phyloP scores from a whole-genome alignment of 2,113 vertebrate genomes.

The Nothobranchius furzeri region DNA sequence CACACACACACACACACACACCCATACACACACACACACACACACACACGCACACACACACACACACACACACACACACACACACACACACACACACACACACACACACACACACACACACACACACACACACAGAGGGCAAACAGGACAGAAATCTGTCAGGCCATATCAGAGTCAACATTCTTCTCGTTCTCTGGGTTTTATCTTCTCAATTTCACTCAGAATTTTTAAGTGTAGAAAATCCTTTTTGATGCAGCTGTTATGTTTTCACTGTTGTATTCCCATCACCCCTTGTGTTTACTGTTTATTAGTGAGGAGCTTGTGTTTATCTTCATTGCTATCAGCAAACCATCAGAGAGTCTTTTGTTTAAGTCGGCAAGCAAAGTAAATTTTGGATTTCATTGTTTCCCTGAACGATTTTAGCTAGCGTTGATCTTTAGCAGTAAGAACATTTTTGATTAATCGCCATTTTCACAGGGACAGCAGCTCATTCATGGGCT shows the following conservation, averaged over 20 bases:
- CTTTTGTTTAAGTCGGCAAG: slow-evolving; percentile 53
- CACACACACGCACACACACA: slow-evolving; percentile 9
- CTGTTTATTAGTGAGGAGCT: slow-evolving; percentile 48
- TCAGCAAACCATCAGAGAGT: slow-evolving; percentile 35
- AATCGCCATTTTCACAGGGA: too few relatives aligned
- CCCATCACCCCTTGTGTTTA: slow-evolving; percentile 52
- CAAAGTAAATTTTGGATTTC: slow-evolving; percentile 30
- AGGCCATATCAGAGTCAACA: slow-evolving; percentile 67
- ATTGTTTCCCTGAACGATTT: slow-evolving; percentile 23
- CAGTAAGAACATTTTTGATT: too few relatives aligned
- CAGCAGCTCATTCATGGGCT: too few relatives aligned
- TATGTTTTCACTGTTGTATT: slow-evolving; percentile 45
- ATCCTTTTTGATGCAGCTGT: slow-evolving; percentile 13
- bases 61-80: neutral
- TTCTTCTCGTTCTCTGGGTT: slow-evolving; percentile 43
- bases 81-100: slow-evolving; percentile 5
- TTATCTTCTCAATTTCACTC: slow-evolving; percentile 33
- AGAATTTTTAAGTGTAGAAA: slow-evolving; percentile 41
- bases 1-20: slow-evolving; percentile 7
- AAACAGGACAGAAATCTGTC: slow-evolving; percentile 58
- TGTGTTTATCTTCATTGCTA: slow-evolving; percentile 49
- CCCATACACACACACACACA: neutral
- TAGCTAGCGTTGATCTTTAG: neutral
- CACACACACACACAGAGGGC: slow-evolving; percentile 33
- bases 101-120: neutral